phyloP scores from a whole-genome alignment of 2,797 vertebrate species.

The Gallinago stenura region DNA sequence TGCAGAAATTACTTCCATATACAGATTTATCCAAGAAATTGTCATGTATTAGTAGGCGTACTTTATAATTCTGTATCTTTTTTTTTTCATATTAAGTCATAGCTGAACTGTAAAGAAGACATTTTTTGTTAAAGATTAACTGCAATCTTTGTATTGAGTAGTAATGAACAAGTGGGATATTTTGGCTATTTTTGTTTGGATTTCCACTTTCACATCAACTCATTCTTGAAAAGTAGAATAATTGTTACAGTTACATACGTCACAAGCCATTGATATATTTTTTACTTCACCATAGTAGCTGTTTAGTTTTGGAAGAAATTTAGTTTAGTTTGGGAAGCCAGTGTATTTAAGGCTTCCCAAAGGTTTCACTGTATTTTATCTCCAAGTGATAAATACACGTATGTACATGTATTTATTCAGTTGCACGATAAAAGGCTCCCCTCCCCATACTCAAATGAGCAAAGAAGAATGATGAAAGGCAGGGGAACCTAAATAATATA shows the following conservation, averaged over 20 bases:
- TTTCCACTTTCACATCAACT: background rate
- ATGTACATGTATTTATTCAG: background rate
- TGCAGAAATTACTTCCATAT: background rate
- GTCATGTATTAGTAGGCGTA: background rate
- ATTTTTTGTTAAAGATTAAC: background rate
- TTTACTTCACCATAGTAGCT: background rate
- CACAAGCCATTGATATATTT: background rate
- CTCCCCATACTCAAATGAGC: background rate
- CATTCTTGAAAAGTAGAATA: background rate
- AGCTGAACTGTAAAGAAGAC: background rate
- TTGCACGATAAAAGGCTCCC: background rate
- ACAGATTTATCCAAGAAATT: background rate
- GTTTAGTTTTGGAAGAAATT: background rate
- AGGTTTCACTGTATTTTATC: background rate
- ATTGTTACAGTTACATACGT: background rate
- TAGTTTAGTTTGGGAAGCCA: background rate
- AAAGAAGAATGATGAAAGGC: background rate
- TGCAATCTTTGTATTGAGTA: background rate
- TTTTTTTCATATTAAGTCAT: background rate
- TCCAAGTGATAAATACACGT: background rate
- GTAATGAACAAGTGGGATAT: background rate
- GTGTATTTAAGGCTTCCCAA: background rate
- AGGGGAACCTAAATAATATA: background rate
- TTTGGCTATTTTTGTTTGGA: background rate
- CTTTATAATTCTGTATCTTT: background rate